Base-by-base conservation (phyloP, 1,140 invertebrate species). In the Psix sp. region DNA sequence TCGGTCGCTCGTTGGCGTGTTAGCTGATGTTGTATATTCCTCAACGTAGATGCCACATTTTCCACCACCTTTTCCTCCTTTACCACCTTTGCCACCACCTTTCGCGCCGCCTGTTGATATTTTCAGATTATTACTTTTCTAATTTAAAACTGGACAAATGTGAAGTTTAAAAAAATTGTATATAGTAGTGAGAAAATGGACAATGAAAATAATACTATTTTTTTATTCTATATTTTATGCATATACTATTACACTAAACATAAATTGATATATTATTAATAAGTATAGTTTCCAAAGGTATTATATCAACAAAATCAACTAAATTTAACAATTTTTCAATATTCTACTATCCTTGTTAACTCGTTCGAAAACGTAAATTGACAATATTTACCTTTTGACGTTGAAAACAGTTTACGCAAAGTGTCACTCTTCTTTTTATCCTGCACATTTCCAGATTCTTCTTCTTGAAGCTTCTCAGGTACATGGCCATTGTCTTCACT, bases 391-490 rank as follows among this genome's bases (percentile, higher is more conserved):
- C 88, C 86, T 54, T 89, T 90, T 1, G 87, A 84, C 9, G 80
- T 82, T 0, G 86, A 89, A 77, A 93, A 93, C 9, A 94, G 80
- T 72, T 91, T 92, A 2, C 90, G 84, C 17, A 93, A 76, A 0
- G 92, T 93, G 59, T 90, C 90, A 66, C 87, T 92, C 80, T 93
- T 94, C 79, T 93, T 93, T 68, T 92, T 92, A 77, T 93, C 91
- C 52, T 90, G 88, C 0, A 90, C 87, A 6, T 88, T 88, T 2
- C 87, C 87, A 14, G 88, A 87, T 4, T 83, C 80, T 31, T 91
- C 89, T 14, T 89, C 87, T 63, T 90, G 89, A 16, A 88, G 67
- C 67, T 90, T 90, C 6, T 70, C 77, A 29, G 88, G 86, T 3
- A 88, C 87, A 49, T 77, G 80, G 40, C 81, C 54, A 16, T 59